Percentiles rank a stretch among this genome's conserved stretches.
phyloP scores from a whole-genome alignment of 2,888 invertebrate species.

The Hylaea fasciaria region DNA sequence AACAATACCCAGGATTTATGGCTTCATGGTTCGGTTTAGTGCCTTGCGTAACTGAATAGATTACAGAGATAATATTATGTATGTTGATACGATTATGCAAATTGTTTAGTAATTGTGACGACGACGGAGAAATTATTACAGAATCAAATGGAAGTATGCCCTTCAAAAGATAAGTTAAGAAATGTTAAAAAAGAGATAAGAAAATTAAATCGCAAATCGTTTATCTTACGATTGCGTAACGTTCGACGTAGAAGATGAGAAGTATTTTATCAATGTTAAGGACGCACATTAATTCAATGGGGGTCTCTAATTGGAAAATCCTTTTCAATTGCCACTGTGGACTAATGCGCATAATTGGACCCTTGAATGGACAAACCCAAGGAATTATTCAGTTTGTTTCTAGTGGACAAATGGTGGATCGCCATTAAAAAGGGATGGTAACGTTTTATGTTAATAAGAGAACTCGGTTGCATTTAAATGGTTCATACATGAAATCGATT shows the following conservation, averaged over 20 bases:
- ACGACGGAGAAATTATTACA: conserved; percentile 10
- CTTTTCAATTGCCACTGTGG: conserved; percentile 63
- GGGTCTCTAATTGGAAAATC: conserved; percentile 71
- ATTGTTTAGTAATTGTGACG: conserved; percentile 14
- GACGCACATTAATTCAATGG: conserved; percentile 69
- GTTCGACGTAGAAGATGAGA: conserved; percentile 59
- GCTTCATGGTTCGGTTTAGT: conserved; percentile 55
- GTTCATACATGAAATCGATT: conserved; percentile 39
- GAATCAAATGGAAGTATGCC: conserved; percentile 16
- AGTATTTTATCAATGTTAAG: conserved; percentile 63
- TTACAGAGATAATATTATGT: conserved; percentile 37
- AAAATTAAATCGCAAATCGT: conserved; percentile 32
- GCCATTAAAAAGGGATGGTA: conserved; percentile 49
- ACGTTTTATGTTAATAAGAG: conserved; percentile 45
- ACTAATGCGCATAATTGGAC: conserved; percentile 69
- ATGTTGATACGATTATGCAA: conserved; percentile 42
- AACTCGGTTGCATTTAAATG: conserved; percentile 37
- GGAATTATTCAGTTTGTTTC: conserved; percentile 60
- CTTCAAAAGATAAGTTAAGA: conserved; percentile 16
- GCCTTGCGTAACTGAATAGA: conserved; percentile 44
- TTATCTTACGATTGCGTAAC: conserved; percentile 46
- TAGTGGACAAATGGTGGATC: conserved; percentile 46
- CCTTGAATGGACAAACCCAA: conserved; percentile 64
- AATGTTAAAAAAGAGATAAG: conserved; percentile 40
- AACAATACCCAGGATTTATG: conserved; percentile 69